Evolutionary conservation across 2,888 invertebrate genomes (phyloP).

Genomic region (Ochlodes sylvanus): DNA sequence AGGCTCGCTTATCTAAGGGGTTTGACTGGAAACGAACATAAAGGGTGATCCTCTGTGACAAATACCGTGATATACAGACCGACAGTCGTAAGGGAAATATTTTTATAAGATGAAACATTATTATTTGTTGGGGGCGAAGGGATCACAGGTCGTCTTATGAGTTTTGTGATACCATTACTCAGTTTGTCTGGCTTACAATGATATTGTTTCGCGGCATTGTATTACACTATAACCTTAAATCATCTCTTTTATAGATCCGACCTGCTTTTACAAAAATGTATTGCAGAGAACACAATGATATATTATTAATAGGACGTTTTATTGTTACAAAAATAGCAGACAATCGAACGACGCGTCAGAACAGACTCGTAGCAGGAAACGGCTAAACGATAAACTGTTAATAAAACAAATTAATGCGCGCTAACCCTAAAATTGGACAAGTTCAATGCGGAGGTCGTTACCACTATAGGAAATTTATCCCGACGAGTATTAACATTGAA

Average conservation of each 20-base stretch:
- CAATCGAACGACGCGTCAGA: constrained; percentile 66
- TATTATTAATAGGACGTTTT: constrained; percentile 35
- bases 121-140: constrained; percentile 81
- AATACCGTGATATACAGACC: constrained; percentile 84
- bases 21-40: constrained; percentile 85
- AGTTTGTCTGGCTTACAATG: constrained; percentile 44
- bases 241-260: constrained; percentile 37
- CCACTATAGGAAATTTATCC: constrained; percentile 83
- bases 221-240: constrained; percentile 35
- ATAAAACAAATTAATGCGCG: constrained; percentile 82
- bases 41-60: constrained; percentile 86
- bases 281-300: constrained; percentile 34
- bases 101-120: constrained; percentile 86
- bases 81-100: constrained; percentile 84
- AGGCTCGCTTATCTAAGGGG: constrained; percentile 86
- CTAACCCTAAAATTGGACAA: constrained; percentile 84
- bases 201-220: constrained; percentile 45
- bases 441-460: constrained; percentile 84
- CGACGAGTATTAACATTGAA: constrained; percentile 83
- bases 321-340: constrained; percentile 53
- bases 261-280: constrained; percentile 38
- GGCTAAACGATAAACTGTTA: constrained; percentile 77
- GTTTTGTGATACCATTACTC: constrained; percentile 68
- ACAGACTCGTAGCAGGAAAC: constrained; percentile 74
- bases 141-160: constrained; percentile 78